A percentile compares a stretch with the other conserved stretches of the same genome.
Evolutionary conservation across 2,888 invertebrate species (phyloP).

Genomic region (Cantharis rustica): DNA sequence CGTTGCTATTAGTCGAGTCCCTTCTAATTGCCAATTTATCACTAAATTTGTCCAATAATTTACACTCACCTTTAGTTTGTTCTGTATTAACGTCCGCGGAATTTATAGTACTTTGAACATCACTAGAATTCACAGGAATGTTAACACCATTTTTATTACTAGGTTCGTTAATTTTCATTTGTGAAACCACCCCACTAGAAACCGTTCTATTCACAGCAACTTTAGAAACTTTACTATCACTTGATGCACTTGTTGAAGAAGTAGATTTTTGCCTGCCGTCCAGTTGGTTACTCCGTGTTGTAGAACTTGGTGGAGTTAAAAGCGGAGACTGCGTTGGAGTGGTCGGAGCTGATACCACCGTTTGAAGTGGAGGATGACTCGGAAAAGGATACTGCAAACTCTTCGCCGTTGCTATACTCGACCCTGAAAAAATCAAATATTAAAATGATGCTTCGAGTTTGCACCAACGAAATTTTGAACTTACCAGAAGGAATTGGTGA

Average conservation of each 20-base stretch:
- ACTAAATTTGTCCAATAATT: slow-evolving; percentile 41
- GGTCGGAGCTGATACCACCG: slow-evolving; percentile 37
- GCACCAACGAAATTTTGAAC: slow-evolving; percentile 39
- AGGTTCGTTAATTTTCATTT: slow-evolving; percentile 36
- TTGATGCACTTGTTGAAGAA: slow-evolving; percentile 41
- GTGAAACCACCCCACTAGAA: slow-evolving; percentile 40
- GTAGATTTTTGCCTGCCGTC: slow-evolving; percentile 53
- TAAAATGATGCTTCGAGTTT: slow-evolving; percentile 30
- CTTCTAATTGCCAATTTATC: slow-evolving; percentile 44
- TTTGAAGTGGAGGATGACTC: slow-evolving; percentile 69
- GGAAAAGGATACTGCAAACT: slow-evolving; percentile 79
- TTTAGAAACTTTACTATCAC: slow-evolving; percentile 45
- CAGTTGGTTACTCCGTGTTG: slow-evolving; percentile 44
- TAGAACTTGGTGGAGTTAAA: slow-evolving; percentile 36
- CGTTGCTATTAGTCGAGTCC: slow-evolving; percentile 39
- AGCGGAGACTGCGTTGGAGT: slow-evolving; percentile 41
- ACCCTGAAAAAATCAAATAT: slow-evolving; percentile 7
- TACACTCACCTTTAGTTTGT: slow-evolving; percentile 39
- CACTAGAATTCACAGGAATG: slow-evolving; percentile 38
- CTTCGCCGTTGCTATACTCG: slow-evolving; percentile 55
- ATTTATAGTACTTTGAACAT: slow-evolving; percentile 17
- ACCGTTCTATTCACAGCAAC: slow-evolving; percentile 53
- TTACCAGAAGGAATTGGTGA: slow-evolving; percentile 50
- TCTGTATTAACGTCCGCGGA: slow-evolving; percentile 12
- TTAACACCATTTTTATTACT: slow-evolving; percentile 36